Evolutionary conservation across 2,113 vertebrate species (phyloP).

Genomic region (Phyllostomus hastatus): DNA sequence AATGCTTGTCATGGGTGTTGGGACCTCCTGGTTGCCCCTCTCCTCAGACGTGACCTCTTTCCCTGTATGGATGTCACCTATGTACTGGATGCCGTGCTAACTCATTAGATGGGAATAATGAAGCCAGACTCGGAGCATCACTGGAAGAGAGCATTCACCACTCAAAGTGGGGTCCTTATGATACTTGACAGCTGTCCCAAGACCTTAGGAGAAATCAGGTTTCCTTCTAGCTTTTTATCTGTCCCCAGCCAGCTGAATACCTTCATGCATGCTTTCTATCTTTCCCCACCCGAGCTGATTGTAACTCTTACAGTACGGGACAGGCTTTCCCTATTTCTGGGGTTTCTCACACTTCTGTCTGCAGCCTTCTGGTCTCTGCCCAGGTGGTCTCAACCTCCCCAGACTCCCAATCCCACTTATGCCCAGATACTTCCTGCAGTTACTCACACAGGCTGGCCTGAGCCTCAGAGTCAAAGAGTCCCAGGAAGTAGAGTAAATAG

Average conservation of each 20-base stretch:
- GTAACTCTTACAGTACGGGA: background rate
- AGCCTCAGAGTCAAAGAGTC: background rate
- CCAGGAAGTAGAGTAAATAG: background rate
- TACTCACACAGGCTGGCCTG: background rate
- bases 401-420: background rate
- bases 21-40: no score
- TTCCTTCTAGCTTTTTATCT: background rate
- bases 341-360: background rate
- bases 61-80: fast-evolving
- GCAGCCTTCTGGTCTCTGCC: background rate
- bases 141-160: background rate
- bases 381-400: background rate
- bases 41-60: background rate
- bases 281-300: background rate
- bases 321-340: background rate
- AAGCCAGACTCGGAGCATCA: background rate
- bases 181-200: background rate
- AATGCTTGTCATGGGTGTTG: background rate
- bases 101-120: background rate
- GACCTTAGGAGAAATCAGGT: background rate
- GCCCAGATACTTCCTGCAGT: background rate
- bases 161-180: background rate
- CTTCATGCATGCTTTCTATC: background rate
- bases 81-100: background rate
- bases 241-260: background rate